Evolutionary conservation across 2,113 vertebrate species (phyloP), one percentile per base, ranked within the genome.

Genomic region (Fulmarus glacialis): DNA sequence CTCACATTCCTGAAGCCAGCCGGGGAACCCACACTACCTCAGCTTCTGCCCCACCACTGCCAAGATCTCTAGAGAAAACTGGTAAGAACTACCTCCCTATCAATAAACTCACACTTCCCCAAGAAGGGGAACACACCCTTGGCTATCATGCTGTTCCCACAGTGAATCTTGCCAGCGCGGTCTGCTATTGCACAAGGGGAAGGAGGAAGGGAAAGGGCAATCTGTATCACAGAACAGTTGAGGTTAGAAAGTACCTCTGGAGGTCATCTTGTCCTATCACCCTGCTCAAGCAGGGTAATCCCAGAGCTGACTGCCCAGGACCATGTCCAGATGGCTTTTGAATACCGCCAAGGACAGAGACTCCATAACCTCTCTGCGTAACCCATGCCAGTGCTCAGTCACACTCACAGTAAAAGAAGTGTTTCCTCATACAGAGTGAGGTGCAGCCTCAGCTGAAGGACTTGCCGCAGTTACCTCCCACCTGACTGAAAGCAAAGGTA

Each of bases 241-340:
- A 52, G 11, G n/a, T 1, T 70, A 19, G 36, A 79, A 74, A 38
- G 21, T 36, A 60, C 12, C 12, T 48, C 62, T 64, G n/a, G 22
- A 70, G 15, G 5, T 43, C 43, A 14, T 27, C 17, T 56, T 58
- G 24, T 47, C 24, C 48, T 19, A 26, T 19, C 23, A 60, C 11
- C 4, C 9, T 0, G 1, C 19, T 26, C 23, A 71, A 48, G 38
- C 34, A 75, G 13, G 12, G 80, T 38, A 19, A 47, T 43, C 30
- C 16, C 34, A 77, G 22, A 77, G 38, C 26, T 82, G 40, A 50
- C 21, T 55, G n/a, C 4, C 45, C 45, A 55, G 55, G n/a, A 82
- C 8, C n/a, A n/a, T 2, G 8, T 32, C 30, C 63, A 56, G n/a
- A 53, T 0, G 2, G 27, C n/a, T 89, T 85, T 2, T n/a, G 22